These are phyloP conservation scores for Rhorus exstirpatorius DNA, from an alignment of 2,888 invertebrate genomes.

Conservation along the genomic window DNA sequence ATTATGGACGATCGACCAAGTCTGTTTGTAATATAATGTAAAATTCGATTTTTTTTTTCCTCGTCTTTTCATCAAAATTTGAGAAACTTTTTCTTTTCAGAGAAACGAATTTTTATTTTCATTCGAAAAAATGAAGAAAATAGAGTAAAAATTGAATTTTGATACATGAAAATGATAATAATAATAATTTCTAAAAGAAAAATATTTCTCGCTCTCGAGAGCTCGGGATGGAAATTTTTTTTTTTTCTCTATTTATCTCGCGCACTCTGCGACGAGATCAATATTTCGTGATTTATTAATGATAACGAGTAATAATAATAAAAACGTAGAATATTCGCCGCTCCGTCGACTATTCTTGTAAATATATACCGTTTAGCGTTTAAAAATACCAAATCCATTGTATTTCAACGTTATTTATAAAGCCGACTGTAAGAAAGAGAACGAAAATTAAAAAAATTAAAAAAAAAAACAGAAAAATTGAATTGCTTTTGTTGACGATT, in stretches of 20 bases:
- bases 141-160: no score
- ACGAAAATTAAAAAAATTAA: conserved; percentile 54
- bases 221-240: no score
- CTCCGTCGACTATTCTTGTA: conserved; percentile 69
- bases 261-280: conserved; percentile 39
- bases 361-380: conserved; percentile 71
- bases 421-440: conserved; percentile 69
- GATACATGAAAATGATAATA: no score
- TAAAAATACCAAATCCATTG: conserved; percentile 75
- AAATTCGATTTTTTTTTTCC: neutral
- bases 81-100: no score
- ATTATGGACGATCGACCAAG: conserved; percentile 45
- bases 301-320: conserved; percentile 29
- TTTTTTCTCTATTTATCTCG: conserved; percentile 33
- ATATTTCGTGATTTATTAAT: conserved; percentile 33
- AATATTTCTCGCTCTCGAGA: neutral
- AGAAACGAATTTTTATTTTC: no score
- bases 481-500: no score
- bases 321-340: conserved; percentile 37
- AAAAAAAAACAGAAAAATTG: no score
- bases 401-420: conserved; percentile 77
- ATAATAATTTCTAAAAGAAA: no score
- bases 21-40: conserved; percentile 27
- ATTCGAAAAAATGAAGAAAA: no score
- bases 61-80: no score